phyloP scores from a whole-genome alignment of 2,113 vertebrate species.

The Tympanuchus pallidicinctus region DNA sequence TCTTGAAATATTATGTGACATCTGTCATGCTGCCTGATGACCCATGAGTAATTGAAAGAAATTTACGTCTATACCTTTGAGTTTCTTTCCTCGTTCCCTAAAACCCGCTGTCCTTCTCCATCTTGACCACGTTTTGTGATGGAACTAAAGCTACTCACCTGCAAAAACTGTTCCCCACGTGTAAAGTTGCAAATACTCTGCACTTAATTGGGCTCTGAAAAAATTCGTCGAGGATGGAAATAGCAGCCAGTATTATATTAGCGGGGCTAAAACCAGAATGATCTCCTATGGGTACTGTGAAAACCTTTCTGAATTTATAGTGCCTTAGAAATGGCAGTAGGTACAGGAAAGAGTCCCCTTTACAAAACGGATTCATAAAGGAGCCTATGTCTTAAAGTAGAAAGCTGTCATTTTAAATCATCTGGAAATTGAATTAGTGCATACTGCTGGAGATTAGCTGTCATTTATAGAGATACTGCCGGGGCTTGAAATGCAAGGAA shows the following conservation, averaged over 20 bases:
- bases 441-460: neutral
- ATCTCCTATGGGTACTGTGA: slow-evolving; percentile 8
- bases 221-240: neutral
- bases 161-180: neutral
- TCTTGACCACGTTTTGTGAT: neutral
- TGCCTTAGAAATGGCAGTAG: neutral
- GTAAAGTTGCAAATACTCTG: neutral
- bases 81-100: slow-evolving; percentile 17
- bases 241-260: neutral
- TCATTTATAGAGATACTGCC: neutral
- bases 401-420: slow-evolving; percentile 1
- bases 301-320: neutral
- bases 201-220: neutral
- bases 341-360: neutral
- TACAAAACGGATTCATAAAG: neutral
- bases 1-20: neutral
- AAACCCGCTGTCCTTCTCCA: slow-evolving; percentile 28
- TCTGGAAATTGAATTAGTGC: neutral
- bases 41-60: neutral
- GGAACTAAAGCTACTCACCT: neutral
- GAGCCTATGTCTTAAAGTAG: neutral
- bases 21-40: neutral
- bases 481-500: neutral
- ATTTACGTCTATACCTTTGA: neutral
- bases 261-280: neutral